Conservation (phyloP, 2,113 vertebrate species). For the Brevimyrus niger region DNA sequence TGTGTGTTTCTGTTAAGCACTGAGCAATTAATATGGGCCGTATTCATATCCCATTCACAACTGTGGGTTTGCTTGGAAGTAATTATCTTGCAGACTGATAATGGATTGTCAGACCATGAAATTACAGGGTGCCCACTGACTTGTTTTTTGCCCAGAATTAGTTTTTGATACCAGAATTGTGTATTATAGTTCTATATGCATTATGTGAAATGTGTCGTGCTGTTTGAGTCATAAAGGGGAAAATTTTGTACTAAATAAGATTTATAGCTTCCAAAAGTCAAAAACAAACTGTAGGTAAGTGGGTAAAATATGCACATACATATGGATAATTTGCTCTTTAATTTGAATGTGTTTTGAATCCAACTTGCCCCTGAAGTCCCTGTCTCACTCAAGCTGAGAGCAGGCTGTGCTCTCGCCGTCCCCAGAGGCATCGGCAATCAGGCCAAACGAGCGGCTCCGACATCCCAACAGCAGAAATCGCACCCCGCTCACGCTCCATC, state of each 20-base stretch:
- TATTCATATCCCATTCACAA: neutral
- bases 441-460: conserved; percentile 24
- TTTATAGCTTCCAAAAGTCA: neutral
- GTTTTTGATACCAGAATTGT: neutral
- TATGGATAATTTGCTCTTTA: neutral
- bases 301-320: neutral
- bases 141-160: neutral
- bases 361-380: neutral
- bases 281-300: neutral
- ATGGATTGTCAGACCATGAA: conserved; percentile 9
- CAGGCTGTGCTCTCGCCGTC: neutral
- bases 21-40: conserved; percentile 14
- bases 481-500: conserved; percentile 33
- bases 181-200: neutral
- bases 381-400: conserved; percentile 6
- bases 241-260: neutral
- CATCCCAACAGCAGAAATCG: conserved; percentile 32
- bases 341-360: neutral
- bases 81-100: conserved; percentile 13
- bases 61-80: conserved; percentile 13
- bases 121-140: neutral
- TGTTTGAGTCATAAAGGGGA: neutral
- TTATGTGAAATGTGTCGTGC: neutral
- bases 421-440: conserved; percentile 28
- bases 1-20: conserved; percentile 5